Base-by-base conservation (phyloP, 2,797 vertebrate genomes). In the Acrossocheilus wenchowensis region DNA sequence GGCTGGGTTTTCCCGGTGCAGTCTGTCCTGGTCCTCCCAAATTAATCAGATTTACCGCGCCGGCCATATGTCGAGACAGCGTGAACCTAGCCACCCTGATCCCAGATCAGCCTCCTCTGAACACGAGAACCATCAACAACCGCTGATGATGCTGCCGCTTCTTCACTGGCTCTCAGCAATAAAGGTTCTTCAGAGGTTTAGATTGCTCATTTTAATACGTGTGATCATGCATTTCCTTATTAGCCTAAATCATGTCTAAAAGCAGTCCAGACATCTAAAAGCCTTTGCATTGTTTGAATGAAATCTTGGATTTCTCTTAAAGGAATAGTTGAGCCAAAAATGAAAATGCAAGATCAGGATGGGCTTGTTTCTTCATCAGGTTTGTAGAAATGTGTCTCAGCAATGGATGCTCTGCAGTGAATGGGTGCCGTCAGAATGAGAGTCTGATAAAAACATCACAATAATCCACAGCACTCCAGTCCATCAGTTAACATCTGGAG, bases 1-100 rank as follows among this genome's bases (percentile, higher is more conserved):
- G 92, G 93, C 91, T 91, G 93, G 94, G 93, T 93, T 93, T 94
- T 93, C 94, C 93, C 90, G 91, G 89, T 94, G 94, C 92, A 94
- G 93, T 91, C 92, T 94, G 93, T 94, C 91, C 93, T 91, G 91
- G 90, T 91, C 64, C 88, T 93, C 93, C 93, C 92, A 93, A 94
- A 94, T 94, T 95, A 95, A 96, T 95, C 95, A 94, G 94, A 94
- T 95, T 95, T 95, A 90, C 93, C 75, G 91, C 93, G 93, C 91
- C 89, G 92, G 91, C 95, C 95, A 95, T 96, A 96, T 96, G 95
- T 94, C 92, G 85, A 82, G 93, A 89, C 95, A 95, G 68, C 54
- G 21, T 57, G 73, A 10, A 62, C 66, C 66, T 23, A 52, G 50
- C 64, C 80, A 36, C 64, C 80, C 74, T 81, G 82, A 81, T 87